A percentile compares a stretch with the other conserved stretches of the same genome.
Evolutionary conservation across 1,140 invertebrate species (phyloP).

Genomic region (Drosophila orosa): DNA sequence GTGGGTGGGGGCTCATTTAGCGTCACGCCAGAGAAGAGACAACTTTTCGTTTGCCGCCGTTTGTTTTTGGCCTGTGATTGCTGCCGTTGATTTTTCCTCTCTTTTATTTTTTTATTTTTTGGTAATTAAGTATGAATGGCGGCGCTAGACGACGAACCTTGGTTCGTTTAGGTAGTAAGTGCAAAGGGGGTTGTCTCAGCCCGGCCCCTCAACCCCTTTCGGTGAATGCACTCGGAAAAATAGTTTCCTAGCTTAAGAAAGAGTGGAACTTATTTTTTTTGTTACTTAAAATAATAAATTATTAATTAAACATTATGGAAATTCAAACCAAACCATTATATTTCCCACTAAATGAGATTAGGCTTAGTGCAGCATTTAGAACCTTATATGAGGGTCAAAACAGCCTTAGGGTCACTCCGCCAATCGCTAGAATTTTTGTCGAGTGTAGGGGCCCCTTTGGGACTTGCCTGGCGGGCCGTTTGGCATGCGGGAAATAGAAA

Average conservation of each 20-base stretch:
- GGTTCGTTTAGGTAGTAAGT: conserved; percentile 51
- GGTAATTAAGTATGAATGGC: conserved; percentile 82
- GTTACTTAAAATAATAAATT: neutral
- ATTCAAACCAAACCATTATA: no score
- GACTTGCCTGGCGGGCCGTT: conserved; percentile 67
- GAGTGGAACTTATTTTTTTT: neutral
- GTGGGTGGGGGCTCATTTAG: conserved; percentile 56
- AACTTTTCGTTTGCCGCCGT: conserved; percentile 44
- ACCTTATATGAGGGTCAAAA: conserved; percentile 3
- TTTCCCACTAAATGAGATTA: neutral
- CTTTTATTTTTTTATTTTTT: conserved; percentile 56
- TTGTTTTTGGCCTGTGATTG: conserved; percentile 33
- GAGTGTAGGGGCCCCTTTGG: conserved; percentile 57
- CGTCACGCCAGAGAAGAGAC: conserved; percentile 75
- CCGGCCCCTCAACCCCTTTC: conserved; percentile 7
- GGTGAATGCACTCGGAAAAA: conserved; percentile 9
- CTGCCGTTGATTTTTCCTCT: conserved; percentile 32
- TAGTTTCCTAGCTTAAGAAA: neutral
- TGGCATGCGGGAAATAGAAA: conserved; percentile 81
- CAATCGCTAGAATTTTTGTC: conserved; percentile 10
- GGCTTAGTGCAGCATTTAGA: neutral
- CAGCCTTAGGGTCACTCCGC: neutral
- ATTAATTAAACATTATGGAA: neutral
- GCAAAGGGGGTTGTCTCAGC: conserved; percentile 44
- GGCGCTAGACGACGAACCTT: conserved; percentile 71